Evolutionary conservation across 2,888 invertebrate species (phyloP).

Genomic region (Cerastoderma edule): DNA sequence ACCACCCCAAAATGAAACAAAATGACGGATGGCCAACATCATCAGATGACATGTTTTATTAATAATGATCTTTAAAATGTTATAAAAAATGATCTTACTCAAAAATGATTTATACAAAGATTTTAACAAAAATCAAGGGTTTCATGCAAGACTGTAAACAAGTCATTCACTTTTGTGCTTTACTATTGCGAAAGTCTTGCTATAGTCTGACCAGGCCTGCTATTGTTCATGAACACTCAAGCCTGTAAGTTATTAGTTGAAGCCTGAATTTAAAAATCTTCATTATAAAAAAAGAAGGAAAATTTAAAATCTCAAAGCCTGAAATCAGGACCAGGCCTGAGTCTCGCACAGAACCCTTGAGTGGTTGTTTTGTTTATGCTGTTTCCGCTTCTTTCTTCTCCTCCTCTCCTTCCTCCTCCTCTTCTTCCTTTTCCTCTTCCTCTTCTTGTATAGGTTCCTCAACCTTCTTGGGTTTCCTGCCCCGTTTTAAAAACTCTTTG

Average conservation of each 20-base stretch:
- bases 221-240: no score
- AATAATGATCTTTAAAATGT: conserved; percentile 1
- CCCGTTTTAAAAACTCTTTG: conserved; percentile 72
- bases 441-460: conserved; percentile 50
- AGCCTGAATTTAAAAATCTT: no score
- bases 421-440: conserved; percentile 47
- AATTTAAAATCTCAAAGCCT: no score
- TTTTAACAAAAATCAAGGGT: not conserved
- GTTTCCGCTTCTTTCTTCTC: not conserved
- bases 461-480: conserved; percentile 66
- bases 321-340: no score
- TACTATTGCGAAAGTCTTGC: no score
- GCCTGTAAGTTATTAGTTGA: no score
- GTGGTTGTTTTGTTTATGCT: no score
- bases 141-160: no score
- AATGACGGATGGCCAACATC: conserved; percentile 1
- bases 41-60: not conserved
- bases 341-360: no score
- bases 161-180: no score
- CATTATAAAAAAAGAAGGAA: no score
- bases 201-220: no score
- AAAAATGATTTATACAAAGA: not conserved
- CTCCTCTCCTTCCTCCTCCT: conserved; percentile 9
- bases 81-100: not conserved
- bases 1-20: not conserved